phyloP scores from a whole-genome alignment of 2,113 vertebrate species.

The Mustela lutreola region DNA sequence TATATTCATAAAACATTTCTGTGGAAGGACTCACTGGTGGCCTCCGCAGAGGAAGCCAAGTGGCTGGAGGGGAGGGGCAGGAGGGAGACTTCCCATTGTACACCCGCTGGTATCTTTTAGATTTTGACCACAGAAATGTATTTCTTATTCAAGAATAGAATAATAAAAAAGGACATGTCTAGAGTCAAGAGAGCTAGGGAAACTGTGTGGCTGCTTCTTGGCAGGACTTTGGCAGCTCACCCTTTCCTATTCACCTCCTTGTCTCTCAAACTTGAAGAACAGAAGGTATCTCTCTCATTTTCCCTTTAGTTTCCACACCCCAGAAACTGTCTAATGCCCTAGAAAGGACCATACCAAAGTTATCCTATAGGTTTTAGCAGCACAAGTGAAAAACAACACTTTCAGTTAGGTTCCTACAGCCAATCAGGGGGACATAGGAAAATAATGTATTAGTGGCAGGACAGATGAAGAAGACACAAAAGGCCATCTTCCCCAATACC shows the following conservation, averaged over 20 bases:
- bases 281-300: neutral
- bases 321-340: neutral
- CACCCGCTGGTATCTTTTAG: neutral
- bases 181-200: neutral
- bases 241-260: neutral
- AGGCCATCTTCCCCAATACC: neutral
- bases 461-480: constrained; percentile 32
- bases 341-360: neutral
- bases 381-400: constrained; percentile 42
- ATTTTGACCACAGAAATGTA: constrained; percentile 13
- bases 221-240: neutral
- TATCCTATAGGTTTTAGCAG: neutral
- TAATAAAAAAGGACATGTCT: neutral
- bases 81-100: neutral
- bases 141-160: constrained; percentile 49
- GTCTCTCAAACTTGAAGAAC: constrained; percentile 7
- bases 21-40: neutral
- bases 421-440: neutral
- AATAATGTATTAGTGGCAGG: neutral
- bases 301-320: neutral
- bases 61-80: neutral
- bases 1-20: constrained; percentile 34
- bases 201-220: neutral
- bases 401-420: neutral
- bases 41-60: neutral